Evolutionary conservation across 2,888 invertebrate species (phyloP), one percentile per base, ranked within the genome.

Genomic region (Amiota minor): DNA sequence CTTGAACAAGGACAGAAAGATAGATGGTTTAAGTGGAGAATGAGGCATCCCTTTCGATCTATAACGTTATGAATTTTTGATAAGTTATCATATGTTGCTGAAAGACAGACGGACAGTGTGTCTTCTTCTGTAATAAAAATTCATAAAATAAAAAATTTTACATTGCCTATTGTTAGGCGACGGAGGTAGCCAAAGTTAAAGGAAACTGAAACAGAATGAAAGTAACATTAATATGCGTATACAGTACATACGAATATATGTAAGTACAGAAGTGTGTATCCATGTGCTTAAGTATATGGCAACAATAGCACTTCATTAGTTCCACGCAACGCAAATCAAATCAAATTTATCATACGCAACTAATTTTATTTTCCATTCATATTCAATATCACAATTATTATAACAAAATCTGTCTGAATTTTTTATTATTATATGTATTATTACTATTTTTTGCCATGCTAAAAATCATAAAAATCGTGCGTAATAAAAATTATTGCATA

Each of bases 271-370:
- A 3, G 6, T 35, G 35, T 35, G 35, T 35, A 35, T 35, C 35
- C 35, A 3, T 6, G 6, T 35, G 6, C 3, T 2, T 23, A 2
- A 2, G 1, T 8, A 35, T 50, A 3, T 50, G 77, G 35, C 75
- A 79, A 86, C 86, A 85, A 85, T 85, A 75, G 80, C 68, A 75
- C 77, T 85, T 85, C 85, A 85, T 85, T 85, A 85, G 84, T 81
- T 77, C 6, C 76, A 68, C 67, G 53, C 20, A 56, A 73, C 20
- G 49, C 35, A 74, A 76, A 74, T 74, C 76, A 61, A 76, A 76
- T 76, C 74, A 72, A 74, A 74, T 72, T 71, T 65, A 20, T 49
- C 59, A 72, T 50, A 71, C 14, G 18, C 20, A 64, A 64, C 65
- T 23, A 68, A 68, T 71, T 68, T 62, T 53, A 70, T 71, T 77